Evolutionary conservation across 2,113 vertebrate genomes (phyloP), one percentile per base, ranked within the genome.

Genomic region (Halcyon malimbica): DNA sequence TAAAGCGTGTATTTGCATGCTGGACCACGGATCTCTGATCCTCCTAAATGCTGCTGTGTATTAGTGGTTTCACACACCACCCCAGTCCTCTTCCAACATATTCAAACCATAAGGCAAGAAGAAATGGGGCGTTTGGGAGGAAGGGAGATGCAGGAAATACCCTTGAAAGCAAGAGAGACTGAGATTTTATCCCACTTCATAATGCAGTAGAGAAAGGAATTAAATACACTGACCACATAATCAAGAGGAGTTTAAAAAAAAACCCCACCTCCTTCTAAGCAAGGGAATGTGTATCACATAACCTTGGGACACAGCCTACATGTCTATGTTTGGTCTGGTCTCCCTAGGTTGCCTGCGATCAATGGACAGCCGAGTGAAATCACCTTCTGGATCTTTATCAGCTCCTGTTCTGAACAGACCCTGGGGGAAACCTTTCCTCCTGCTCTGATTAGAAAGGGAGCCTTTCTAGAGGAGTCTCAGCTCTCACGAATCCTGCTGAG

Each of bases 261-360:
- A 46, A 13, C 42, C 42, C 44, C 87, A 87, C 62, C 46, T 91
- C 83, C 53, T 79, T 8, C 76, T 60, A 12, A 84, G 89, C 91
- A 94, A 48, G 69, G 90, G 77, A 63, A 64, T 71, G 94, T 94
- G 77, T 95, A 94, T 95, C 91, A 56, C 89, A 95, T 94, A 95
- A 95, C 95, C 80, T 21, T 94, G 95, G 96, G 93, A 81, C 91
- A 75, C 83, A 95, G 94, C 91, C 96, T 71, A 25, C 48, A 16
- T 3, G 95, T 96, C 96, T 97, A 0, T 96, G 95, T 96, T 97
- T 97, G 95, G 94, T 97, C 95, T 96, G 87, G 93, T 97, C 91
- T 89, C 95, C 96, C 95, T 96, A 85, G 95, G 96, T 59, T 96
- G 95, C 96, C 93, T 94, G 51, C 84, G 95, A 96, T 95, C 95